phyloP scores from a whole-genome alignment of 2,888 invertebrate genomes.

The Callimorpha dominula region DNA sequence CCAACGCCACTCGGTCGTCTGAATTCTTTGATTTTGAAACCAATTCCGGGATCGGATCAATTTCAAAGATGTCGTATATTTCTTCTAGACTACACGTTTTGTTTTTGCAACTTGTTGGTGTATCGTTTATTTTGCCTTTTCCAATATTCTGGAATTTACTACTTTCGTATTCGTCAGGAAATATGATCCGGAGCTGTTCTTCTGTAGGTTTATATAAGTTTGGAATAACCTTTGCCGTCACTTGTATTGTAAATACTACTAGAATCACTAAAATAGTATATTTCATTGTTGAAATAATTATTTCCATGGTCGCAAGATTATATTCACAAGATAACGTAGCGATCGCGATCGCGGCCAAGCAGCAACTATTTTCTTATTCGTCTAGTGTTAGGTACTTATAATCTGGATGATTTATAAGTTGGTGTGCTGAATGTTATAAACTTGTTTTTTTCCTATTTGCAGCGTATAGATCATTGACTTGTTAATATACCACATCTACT shows the following conservation, averaged over 20 bases:
- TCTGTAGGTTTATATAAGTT: constrained; percentile 6
- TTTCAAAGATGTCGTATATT: constrained; percentile 7
- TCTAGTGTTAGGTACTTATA: neutral
- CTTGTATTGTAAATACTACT: neutral
- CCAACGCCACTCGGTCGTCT: neutral
- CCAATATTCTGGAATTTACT: neutral
- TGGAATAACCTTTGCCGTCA: neutral
- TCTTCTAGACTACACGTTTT: constrained; percentile 7
- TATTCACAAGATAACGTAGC: neutral
- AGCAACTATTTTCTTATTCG: neutral
- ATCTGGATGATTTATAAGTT: neutral
- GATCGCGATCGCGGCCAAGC: neutral
- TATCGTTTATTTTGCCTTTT: neutral
- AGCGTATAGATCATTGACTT: neutral
- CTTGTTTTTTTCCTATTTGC: neutral
- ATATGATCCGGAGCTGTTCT: constrained; percentile 6
- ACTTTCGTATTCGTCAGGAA: constrained; percentile 14
- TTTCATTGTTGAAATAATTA: neutral
- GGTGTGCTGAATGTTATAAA: neutral
- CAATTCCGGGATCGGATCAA: neutral
- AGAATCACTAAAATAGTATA: neutral
- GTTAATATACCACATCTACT: neutral
- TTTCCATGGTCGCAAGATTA: neutral
- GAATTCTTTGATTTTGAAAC: neutral
- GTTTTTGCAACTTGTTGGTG: neutral